A percentile compares a stretch with the other conserved stretches of the same genome.
Conservation (phyloP, 2,113 vertebrate genomes). For the Chloroceryle aenea region DNA sequence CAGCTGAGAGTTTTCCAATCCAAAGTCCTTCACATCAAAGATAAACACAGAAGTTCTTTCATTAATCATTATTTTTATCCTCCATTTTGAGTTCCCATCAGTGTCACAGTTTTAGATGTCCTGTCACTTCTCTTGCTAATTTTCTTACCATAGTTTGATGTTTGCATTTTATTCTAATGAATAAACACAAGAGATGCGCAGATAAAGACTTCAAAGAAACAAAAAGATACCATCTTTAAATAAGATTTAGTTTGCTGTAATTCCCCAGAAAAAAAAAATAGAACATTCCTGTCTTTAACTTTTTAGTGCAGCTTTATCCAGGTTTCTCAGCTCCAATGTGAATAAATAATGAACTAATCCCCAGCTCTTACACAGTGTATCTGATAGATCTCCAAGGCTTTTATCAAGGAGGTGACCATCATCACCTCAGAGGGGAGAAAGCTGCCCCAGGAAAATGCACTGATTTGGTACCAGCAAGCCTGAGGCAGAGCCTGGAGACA, state of each 20-base stretch:
- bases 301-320: neutral
- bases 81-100: slow-evolving; percentile 32
- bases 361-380: neutral
- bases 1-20: neutral
- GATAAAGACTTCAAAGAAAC: slow-evolving; percentile 18
- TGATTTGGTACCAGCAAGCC: neutral
- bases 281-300: neutral
- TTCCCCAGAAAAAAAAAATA: neutral
- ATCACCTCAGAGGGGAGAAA: neutral
- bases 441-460: neutral
- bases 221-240: neutral
- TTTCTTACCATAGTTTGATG: neutral
- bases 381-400: neutral
- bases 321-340: neutral
- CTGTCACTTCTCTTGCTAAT: slow-evolving; percentile 5
- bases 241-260: neutral
- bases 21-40: neutral
- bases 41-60: neutral
- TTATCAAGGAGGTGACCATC: neutral
- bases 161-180: slow-evolving; percentile 26
- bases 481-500: neutral
- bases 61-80: slow-evolving; percentile 17
- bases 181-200: neutral
- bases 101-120: neutral
- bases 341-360: neutral